Evolutionary conservation across 2,113 vertebrate genomes (phyloP).

Genomic region (Sitta europaea): DNA sequence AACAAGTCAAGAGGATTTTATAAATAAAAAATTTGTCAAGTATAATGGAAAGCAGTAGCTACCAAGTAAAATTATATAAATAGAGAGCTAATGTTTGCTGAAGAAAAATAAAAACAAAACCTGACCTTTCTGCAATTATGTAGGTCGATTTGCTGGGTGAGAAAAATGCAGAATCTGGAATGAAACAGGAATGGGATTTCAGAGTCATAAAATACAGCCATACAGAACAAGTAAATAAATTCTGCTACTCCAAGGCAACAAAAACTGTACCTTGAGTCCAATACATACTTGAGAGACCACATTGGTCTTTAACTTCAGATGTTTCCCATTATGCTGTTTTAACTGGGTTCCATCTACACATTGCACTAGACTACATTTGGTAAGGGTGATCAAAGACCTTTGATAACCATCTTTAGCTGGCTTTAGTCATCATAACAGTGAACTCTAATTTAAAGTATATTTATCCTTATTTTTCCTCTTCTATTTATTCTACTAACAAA

Average conservation of each 20-base stretch:
- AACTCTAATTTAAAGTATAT: neutral
- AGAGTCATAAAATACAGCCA: neutral
- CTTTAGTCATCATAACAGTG: neutral
- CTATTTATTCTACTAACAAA: neutral
- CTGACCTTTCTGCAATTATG: neutral
- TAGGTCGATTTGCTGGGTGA: neutral
- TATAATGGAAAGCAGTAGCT: neutral
- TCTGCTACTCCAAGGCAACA: neutral
- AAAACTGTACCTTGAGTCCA: neutral
- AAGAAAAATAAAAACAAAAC: neutral
- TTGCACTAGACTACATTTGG: neutral
- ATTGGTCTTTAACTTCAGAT: neutral
- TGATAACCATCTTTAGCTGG: neutral
- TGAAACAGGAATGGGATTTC: neutral
- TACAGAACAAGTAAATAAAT: neutral
- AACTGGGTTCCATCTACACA: neutral
- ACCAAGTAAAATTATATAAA: neutral
- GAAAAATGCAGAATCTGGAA: neutral
- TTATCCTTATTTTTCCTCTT: neutral
- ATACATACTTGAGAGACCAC: fast-evolving
- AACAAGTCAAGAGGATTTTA: conserved; percentile 23
- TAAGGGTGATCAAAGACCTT: neutral
- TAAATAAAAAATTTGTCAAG: neutral
- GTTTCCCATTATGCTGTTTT: neutral
- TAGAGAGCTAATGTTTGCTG: neutral